A percentile compares a stretch with the other conserved stretches of the same genome.
Evolutionary conservation across 2,113 vertebrate species (phyloP).

Genomic region (Plotosus lineatus): DNA sequence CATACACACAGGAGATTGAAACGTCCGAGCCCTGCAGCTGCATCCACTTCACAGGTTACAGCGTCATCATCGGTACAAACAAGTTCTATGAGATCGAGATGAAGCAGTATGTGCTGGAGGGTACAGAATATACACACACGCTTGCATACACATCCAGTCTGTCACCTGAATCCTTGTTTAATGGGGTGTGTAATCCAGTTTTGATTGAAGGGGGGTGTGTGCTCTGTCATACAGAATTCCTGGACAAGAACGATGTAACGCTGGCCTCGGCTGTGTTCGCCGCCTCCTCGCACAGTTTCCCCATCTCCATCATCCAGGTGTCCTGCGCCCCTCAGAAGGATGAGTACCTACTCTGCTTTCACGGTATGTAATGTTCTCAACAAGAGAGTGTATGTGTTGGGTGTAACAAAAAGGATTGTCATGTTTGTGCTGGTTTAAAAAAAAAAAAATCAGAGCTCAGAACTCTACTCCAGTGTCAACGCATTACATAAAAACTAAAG

Average conservation of each 20-base stretch:
- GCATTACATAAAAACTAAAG: too few species aligned
- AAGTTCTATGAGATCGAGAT: slow-evolving; percentile 99
- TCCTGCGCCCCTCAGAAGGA: slow-evolving; percentile 90
- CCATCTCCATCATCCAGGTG: slow-evolving; percentile 95
- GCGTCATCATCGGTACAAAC: slow-evolving; percentile 96
- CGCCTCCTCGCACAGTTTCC: slow-evolving; percentile 94
- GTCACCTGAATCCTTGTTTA: background rate
- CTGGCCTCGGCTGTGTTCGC: slow-evolving; percentile 94
- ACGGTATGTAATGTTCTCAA: slow-evolving; percentile 72
- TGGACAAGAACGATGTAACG: slow-evolving; percentile 97
- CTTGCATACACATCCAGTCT: background rate
- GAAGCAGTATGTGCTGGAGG: slow-evolving; percentile 97
- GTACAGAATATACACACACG: slow-evolving; percentile 64
- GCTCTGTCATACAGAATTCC: slow-evolving; percentile 83
- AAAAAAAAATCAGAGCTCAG: too few species aligned
- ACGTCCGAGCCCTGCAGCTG: slow-evolving; percentile 98
- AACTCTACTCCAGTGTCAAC: too few species aligned
- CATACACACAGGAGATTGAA: slow-evolving; percentile 85
- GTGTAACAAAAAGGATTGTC: too few species aligned
- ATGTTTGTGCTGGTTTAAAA: too few species aligned
- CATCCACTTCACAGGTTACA: slow-evolving; percentile 96
- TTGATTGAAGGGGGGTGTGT: slow-evolving; percentile 11
- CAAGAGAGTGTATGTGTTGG: background rate
- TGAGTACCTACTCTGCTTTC: slow-evolving; percentile 97
- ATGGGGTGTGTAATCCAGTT: background rate